These are phyloP conservation scores for Oncorhynchus masou DNA, from an alignment of 2,113 vertebrate genomes.

Conservation along the genomic window DNA sequence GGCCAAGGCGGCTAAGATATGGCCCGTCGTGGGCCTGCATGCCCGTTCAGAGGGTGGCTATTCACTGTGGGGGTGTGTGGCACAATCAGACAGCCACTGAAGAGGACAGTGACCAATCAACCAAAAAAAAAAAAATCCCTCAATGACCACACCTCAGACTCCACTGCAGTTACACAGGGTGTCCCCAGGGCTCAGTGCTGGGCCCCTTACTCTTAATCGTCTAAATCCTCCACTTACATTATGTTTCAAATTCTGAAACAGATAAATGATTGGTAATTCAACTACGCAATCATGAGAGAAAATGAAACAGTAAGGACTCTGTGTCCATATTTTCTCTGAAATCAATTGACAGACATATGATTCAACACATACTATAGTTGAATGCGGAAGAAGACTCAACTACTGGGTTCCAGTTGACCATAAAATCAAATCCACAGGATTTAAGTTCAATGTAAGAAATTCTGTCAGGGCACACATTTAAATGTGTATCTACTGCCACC, in stretches of 20 bases:
- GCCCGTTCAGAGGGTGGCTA: not conserved
- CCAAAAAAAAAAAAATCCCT: not conserved
- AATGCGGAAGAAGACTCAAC: not conserved
- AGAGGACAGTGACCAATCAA: not conserved
- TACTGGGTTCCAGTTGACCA: not conserved
- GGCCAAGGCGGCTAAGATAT: conserved; percentile 34
- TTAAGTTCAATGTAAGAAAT: not conserved
- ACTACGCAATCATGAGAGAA: not conserved
- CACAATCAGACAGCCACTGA: not conserved
- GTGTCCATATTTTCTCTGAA: not conserved
- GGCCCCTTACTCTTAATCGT: no score
- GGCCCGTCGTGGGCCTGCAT: not conserved
- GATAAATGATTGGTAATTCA: not conserved
- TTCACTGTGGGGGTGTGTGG: not conserved
- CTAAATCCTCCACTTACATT: not conserved
- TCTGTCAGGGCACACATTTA: not conserved
- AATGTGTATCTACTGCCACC: not conserved
- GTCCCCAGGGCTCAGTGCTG: no score
- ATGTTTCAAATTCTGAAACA: not conserved
- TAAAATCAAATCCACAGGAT: not conserved
- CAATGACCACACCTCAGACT: no score
- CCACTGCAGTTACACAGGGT: no score
- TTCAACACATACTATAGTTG: not conserved
- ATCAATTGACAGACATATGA: not conserved
- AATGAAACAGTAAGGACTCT: not conserved